phyloP scores from a whole-genome alignment of 2,888 invertebrate species.

The Rambutsinella grinnellia region DNA sequence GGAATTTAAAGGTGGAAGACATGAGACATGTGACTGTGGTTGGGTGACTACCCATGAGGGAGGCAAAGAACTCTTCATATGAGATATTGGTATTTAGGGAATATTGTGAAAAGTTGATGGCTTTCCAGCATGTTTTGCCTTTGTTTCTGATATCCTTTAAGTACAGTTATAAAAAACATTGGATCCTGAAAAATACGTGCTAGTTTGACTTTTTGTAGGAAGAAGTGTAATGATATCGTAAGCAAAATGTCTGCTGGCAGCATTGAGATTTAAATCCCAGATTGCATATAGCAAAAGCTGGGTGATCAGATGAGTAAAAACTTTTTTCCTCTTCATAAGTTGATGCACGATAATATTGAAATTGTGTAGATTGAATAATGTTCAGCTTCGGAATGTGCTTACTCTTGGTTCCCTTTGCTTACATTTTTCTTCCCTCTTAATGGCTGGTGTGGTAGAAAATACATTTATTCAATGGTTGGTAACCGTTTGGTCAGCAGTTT shows the following conservation, averaged over 20 bases:
- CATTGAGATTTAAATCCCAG: background rate
- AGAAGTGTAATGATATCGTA: background rate
- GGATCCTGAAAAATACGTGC: too few species aligned
- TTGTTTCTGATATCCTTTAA: background rate
- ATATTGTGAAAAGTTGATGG: constrained; percentile 65
- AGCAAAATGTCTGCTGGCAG: background rate
- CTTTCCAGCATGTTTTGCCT: constrained; percentile 33
- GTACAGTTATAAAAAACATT: too few species aligned
- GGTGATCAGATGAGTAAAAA: constrained; percentile 19
- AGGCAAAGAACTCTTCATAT: constrained; percentile 51
- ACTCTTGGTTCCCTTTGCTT: background rate
- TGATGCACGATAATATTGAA: constrained; percentile 40
- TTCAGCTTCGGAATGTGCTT: constrained; percentile 16
- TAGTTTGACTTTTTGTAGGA: too few species aligned
- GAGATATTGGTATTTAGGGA: constrained; percentile 66
- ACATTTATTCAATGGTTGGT: too few species aligned
- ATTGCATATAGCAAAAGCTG: background rate
- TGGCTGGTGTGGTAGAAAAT: too few species aligned
- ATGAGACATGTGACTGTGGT: constrained; percentile 36
- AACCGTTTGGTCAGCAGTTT: constrained; percentile 61
- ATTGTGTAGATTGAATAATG: constrained; percentile 45
- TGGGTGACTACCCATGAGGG: constrained; percentile 37
- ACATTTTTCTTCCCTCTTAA: constrained; percentile 4
- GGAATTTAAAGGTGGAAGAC: constrained; percentile 21
- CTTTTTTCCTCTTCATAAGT: constrained; percentile 30